A percentile compares a stretch with the other conserved stretches of the same genome.
phyloP scores from a whole-genome alignment of 2,797 vertebrate genomes.

The Rhabdomys pumilio region DNA sequence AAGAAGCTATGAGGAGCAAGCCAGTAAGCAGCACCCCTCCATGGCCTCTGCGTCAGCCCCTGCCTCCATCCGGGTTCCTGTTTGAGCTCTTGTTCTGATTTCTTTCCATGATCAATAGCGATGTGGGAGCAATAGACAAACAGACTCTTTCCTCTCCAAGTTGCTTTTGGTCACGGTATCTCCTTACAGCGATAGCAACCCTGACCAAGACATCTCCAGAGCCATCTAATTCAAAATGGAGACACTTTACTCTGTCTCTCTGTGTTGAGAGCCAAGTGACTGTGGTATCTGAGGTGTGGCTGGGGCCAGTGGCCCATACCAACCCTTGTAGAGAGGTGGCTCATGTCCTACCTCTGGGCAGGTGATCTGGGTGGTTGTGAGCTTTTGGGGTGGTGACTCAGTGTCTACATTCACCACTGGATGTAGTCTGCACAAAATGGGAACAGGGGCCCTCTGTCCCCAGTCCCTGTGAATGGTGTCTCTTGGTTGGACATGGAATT shows the following conservation, averaged over 20 bases:
- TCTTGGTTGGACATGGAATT: neutral
- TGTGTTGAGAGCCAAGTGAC: conserved; percentile 82
- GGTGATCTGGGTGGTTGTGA: conserved; percentile 75
- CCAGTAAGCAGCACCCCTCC: neutral
- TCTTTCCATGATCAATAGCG: neutral
- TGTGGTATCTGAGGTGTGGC: conserved; percentile 81
- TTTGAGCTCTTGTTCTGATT: too few species aligned
- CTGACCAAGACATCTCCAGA: neutral
- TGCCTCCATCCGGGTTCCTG: neutral
- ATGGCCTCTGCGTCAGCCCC: neutral
- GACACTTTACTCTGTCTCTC: conserved; percentile 86
- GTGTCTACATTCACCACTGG: neutral
- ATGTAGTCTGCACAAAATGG: neutral
- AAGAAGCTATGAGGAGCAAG: neutral
- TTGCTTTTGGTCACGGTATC: neutral
- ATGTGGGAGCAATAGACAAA: neutral
- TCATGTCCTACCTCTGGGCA: conserved; percentile 73
- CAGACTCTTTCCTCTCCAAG: neutral
- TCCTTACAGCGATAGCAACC: neutral
- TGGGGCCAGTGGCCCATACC: conserved; percentile 77
- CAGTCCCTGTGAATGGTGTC: neutral
- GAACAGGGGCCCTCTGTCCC: too few species aligned
- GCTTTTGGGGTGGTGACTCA: conserved; percentile 64
- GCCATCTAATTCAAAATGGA: conserved; percentile 64
- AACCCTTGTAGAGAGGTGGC: conserved; percentile 79